A percentile compares a stretch with the other conserved stretches of the same genome.
These are phyloP conservation scores for Sipha maydis DNA, from an alignment of 2,888 invertebrate species.

Conservation along the genomic window DNA sequence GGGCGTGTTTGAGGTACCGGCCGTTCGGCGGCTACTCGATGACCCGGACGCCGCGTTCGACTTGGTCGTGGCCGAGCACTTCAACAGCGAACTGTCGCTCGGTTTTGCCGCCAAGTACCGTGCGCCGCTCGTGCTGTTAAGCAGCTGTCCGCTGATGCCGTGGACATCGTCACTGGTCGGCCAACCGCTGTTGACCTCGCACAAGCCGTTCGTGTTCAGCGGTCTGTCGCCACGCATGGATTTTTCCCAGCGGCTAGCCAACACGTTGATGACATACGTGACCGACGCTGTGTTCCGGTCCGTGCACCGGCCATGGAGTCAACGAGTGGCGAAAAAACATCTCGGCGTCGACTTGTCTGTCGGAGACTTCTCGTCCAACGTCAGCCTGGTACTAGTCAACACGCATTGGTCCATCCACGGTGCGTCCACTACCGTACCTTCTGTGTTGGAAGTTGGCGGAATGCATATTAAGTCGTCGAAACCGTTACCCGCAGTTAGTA, in stretches of 20 bases:
- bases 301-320: constrained; percentile 66
- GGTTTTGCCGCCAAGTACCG: constrained; percentile 64
- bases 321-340: not conserved
- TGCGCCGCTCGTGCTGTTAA: constrained; percentile 63
- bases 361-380: constrained; percentile 53
- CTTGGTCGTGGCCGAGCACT: constrained; percentile 65
- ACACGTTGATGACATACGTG: constrained; percentile 65
- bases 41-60: constrained; percentile 61
- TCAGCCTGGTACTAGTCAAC: constrained; percentile 58
- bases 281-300: not conserved
- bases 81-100: constrained; percentile 64
- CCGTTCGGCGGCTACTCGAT: constrained; percentile 28
- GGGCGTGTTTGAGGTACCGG: constrained; percentile 5
- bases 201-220: constrained; percentile 63
- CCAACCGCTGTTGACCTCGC: constrained; percentile 64
- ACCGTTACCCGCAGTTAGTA: constrained; percentile 53
- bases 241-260: constrained; percentile 68
- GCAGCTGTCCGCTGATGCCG: constrained; percentile 63
- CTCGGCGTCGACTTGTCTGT: constrained; percentile 29
- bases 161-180: constrained; percentile 64
- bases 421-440: constrained; percentile 31
- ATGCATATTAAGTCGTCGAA: constrained; percentile 54
- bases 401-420: constrained; percentile 57
- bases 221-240: constrained; percentile 66
- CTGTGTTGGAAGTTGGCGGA: constrained; percentile 60